Evolutionary conservation across 2,888 invertebrate genomes (phyloP).

Genomic region (Myopa tessellatipennis): DNA sequence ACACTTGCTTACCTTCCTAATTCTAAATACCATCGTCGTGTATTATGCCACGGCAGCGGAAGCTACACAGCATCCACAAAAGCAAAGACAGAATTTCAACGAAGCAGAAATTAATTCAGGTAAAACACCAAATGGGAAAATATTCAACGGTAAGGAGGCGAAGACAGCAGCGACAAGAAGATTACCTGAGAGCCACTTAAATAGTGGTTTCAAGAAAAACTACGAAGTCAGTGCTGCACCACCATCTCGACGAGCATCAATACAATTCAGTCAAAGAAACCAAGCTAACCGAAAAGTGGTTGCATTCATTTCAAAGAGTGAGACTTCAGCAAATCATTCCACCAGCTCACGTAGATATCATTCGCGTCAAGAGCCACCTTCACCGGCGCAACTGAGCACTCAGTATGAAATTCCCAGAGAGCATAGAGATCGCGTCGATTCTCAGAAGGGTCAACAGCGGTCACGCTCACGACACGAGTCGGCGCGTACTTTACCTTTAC

Average conservation of each 20-base stretch:
- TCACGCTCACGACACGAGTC: constrained; percentile 14
- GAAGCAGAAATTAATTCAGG: constrained; percentile 46
- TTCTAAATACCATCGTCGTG: constrained; percentile 37
- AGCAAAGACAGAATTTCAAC: constrained; percentile 39
- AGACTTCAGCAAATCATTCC: neutral
- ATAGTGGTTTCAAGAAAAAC: neutral
- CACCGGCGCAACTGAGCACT: constrained; percentile 42
- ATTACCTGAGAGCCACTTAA: neutral
- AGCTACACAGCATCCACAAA: constrained; percentile 40
- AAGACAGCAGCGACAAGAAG: constrained; percentile 17
- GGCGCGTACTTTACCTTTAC: constrained; percentile 35
- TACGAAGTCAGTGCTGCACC: neutral
- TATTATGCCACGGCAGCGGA: constrained; percentile 56
- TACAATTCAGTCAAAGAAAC: neutral
- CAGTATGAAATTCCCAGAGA: constrained; percentile 45
- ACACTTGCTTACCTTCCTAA: constrained; percentile 47
- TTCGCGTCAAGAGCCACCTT: neutral
- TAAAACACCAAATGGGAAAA: neutral
- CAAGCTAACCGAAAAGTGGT: neutral
- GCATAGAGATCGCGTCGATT: constrained; percentile 33
- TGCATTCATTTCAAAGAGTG: constrained; percentile 7
- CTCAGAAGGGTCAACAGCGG: constrained; percentile 29
- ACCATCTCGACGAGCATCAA: neutral
- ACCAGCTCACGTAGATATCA: constrained; percentile 38
- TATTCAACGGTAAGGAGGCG: constrained; percentile 18